Base-by-base conservation (phyloP, 2,888 invertebrate genomes). In the Drosophila basisetae region DNA sequence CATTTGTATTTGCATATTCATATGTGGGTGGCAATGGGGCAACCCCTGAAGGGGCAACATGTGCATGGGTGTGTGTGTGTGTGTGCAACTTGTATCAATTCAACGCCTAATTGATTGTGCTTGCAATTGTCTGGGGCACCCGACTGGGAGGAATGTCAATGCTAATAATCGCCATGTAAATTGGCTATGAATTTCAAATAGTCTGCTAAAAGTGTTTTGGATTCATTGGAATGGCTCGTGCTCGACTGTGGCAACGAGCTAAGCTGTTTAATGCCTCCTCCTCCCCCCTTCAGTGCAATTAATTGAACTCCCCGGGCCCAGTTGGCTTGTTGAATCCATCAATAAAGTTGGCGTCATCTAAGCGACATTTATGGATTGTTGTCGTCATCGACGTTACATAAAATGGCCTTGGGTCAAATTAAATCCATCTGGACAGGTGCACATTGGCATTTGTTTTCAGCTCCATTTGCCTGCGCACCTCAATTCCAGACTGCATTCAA, bases 151-250 rank as follows among this genome's bases (percentile, higher is more conserved):
- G 89, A 87, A 87, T 87, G 91, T 84, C 91, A 90, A 90, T 87
- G 87, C 80, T 87, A 90, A 87, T 87, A 90, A 91, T 89, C 84
- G 74, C 77, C 79, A 89, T 89, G 82, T 87, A 89, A 90, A 90
- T 89, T 86, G 84, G 67, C 82, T 78, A 80, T 85, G 82, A 78
- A 90, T 88, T 77, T 80, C 76, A 89, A 88, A 84, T 74, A 66
- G 81, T 68, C 68, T 68, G 62, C 30, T 37, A 58, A 58, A 56
- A 73, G 77, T 71, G 79, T 63, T 61, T 73, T 25, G 61, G 60
- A 64, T 53, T 16, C 76, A 71, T 55, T 68, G 54, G 33, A 67
- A 30, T 70, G 59, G 65, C 76, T 73, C 65, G 82, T 82, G 70
- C 47, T 59, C 31, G 35, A 3, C 30, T 59, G 35, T 25, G 25